Percentiles rank a stretch among this genome's conserved stretches.
Evolutionary conservation across 2,797 vertebrate species (phyloP).

Genomic region (Halcyon badia): DNA sequence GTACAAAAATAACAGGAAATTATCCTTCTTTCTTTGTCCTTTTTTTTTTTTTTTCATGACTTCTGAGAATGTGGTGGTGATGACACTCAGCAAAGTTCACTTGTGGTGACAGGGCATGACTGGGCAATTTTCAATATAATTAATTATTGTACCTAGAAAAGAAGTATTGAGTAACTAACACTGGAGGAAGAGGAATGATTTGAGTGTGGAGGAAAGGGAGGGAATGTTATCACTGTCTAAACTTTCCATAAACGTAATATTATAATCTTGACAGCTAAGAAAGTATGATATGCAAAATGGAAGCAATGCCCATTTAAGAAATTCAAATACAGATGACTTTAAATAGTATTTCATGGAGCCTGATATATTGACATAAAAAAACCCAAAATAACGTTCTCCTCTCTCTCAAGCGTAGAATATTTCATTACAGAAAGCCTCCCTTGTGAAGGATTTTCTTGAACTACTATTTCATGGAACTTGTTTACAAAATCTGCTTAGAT

Average conservation of each 20-base stretch:
- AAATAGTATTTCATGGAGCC: too few species aligned
- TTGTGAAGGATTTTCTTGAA: not conserved
- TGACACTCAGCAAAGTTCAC: not conserved
- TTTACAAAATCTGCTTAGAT: not conserved
- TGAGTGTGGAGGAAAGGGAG: not conserved
- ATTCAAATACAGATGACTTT: too few species aligned
- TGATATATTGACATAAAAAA: too few species aligned
- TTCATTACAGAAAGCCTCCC: not conserved
- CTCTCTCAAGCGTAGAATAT: not conserved
- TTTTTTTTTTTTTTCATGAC: not conserved
- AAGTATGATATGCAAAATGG: not conserved
- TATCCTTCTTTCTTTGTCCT: not conserved
- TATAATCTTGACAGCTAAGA: not conserved
- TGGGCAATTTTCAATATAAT: slow-evolving; percentile 18
- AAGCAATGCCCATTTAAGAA: not conserved
- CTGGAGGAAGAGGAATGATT: not conserved
- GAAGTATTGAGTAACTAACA: not conserved
- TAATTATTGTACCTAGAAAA: slow-evolving; percentile 61
- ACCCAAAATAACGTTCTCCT: not conserved
- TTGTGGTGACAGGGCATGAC: not conserved
- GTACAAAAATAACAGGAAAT: not conserved
- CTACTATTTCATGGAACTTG: not conserved
- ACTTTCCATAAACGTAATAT: not conserved
- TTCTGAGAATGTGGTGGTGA: not conserved
- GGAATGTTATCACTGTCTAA: not conserved